phyloP scores from a whole-genome alignment of 2,797 vertebrate genomes.

The Hemibagrus guttatus region DNA sequence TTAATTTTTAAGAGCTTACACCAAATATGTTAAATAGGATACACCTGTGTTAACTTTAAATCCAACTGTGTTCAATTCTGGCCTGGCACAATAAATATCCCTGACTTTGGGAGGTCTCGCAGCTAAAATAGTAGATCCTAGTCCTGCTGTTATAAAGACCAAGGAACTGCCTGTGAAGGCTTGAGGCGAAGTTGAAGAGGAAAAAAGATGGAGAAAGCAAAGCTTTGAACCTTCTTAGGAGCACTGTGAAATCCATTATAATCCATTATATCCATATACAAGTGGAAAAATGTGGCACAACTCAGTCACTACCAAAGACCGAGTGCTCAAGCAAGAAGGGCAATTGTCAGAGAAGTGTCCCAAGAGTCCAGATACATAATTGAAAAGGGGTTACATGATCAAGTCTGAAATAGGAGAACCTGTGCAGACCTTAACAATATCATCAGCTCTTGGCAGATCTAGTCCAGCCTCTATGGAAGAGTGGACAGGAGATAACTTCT shows the following conservation, averaged over 20 bases:
- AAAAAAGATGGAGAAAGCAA: neutral
- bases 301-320: neutral
- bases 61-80: neutral
- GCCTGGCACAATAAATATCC: neutral
- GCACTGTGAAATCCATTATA: neutral
- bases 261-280: neutral
- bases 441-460: neutral
- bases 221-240: neutral
- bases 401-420: neutral
- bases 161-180: neutral
- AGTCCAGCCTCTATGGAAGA: neutral
- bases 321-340: neutral
- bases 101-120: neutral
- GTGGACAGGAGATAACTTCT: neutral
- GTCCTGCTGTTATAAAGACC: neutral
- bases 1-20: neutral
- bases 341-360: neutral
- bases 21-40: too few relatives aligned
- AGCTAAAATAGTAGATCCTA: neutral
- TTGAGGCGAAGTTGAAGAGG: neutral
- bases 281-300: neutral
- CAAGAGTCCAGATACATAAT: neutral
- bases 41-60: neutral
- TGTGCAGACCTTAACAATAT: neutral
- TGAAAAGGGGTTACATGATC: neutral